Conservation (phyloP, 2,888 invertebrate species). For the Flexamia atlantica region DNA sequence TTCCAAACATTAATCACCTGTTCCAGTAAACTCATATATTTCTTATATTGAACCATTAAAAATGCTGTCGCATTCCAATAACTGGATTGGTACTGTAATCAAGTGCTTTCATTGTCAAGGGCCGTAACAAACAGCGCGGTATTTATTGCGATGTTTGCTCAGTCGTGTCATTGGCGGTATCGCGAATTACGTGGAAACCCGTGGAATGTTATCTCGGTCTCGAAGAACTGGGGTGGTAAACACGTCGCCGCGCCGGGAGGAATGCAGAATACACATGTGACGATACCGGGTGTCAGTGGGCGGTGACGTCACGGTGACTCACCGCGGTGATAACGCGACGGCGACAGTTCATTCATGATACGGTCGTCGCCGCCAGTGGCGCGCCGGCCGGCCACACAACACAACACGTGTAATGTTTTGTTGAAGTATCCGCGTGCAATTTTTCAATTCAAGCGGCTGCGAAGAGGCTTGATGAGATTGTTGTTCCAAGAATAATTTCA, state of each 20-base stretch:
- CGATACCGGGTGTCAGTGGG: background rate
- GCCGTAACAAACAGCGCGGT: background rate
- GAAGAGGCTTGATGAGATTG: too few relatives aligned
- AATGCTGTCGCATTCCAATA: too few relatives aligned
- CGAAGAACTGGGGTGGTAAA: background rate
- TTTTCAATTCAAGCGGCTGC: too few relatives aligned
- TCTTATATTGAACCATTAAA: too few relatives aligned
- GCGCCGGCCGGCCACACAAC: too few relatives aligned
- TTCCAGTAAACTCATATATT: too few relatives aligned
- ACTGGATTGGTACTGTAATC: too few relatives aligned
- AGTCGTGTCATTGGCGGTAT: background rate
- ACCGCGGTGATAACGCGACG: background rate
- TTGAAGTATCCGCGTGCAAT: too few relatives aligned
- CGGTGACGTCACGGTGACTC: slow-evolving; percentile 2
- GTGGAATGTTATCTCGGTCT: slow-evolving; percentile 13
- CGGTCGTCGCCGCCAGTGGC: background rate
- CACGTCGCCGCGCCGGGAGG: background rate
- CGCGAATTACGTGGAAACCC: background rate
- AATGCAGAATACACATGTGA: background rate
- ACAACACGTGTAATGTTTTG: too few relatives aligned
- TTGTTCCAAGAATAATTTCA: too few relatives aligned
- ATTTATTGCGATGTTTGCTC: background rate
- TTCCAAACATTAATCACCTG: too few relatives aligned
- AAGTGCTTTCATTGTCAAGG: too few relatives aligned
- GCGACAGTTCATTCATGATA: background rate